These are phyloP conservation scores for Orchesellides sinensis DNA, from an alignment of 2,888 invertebrate species.

Conservation along the genomic window DNA sequence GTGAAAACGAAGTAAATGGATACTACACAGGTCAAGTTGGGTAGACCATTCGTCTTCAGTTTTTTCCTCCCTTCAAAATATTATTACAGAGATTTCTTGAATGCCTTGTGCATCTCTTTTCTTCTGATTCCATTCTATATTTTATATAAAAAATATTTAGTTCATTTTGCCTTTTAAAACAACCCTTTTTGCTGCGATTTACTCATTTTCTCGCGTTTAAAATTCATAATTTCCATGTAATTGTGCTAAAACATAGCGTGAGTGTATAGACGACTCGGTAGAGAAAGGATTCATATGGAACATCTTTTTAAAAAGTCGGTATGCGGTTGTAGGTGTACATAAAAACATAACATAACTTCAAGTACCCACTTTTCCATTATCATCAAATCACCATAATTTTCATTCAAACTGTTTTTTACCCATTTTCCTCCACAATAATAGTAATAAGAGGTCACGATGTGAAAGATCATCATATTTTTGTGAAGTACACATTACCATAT, in stretches of 20 bases:
- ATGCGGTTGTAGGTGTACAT: no score
- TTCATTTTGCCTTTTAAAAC: neutral
- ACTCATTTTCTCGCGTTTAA: neutral
- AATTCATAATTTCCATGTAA: slow-evolving; percentile 7
- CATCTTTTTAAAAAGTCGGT: no score
- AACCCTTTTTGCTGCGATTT: neutral
- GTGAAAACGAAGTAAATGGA: slow-evolving; percentile 23
- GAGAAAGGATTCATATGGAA: neutral
- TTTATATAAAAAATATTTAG: neutral
- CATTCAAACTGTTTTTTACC: neutral
- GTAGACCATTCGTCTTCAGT: slow-evolving; percentile 18
- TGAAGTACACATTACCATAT: neutral
- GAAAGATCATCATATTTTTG: slow-evolving; percentile 12
- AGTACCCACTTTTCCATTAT: slow-evolving; percentile 37
- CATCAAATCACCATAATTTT: no score
- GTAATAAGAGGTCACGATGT: slow-evolving; percentile 59
- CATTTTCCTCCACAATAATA: slow-evolving; percentile 7
- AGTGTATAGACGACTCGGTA: no score
- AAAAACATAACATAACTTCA: neutral
- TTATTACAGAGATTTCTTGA: no score
- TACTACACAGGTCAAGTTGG: slow-evolving; percentile 32
- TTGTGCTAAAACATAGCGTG: neutral
- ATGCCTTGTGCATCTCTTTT: no score
- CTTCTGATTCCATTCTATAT: no score
- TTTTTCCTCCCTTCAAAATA: neutral